phyloP scores from a whole-genome alignment of 2,888 invertebrate genomes.

The Tanypteryx hageni region DNA sequence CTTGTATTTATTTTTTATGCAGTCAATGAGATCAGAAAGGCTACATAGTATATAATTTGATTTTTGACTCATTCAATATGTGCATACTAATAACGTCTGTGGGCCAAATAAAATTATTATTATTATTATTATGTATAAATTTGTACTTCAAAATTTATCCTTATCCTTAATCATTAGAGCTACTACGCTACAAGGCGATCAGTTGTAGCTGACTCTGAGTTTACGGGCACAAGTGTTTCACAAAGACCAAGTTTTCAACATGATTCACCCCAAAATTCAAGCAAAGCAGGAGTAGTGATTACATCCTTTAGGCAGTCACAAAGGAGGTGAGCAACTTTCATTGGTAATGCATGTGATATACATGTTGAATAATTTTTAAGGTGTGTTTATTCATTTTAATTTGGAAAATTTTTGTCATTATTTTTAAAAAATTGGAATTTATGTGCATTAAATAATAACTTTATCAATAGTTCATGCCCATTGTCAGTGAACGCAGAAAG shows the following conservation, averaged over 20 bases:
- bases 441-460: constrained; percentile 26
- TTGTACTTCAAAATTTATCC: constrained; percentile 64
- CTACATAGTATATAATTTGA: too few relatives aligned
- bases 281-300: constrained; percentile 92
- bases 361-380: constrained; percentile 15
- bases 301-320: constrained; percentile 93
- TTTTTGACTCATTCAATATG: too few relatives aligned
- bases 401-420: constrained; percentile 28
- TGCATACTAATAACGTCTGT: too few relatives aligned
- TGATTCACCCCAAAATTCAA: constrained; percentile 79
- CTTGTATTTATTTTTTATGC: too few relatives aligned
- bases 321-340: constrained; percentile 80
- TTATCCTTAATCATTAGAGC: constrained; percentile 72
- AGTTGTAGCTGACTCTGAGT: constrained; percentile 74
- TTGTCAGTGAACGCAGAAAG: constrained; percentile 15
- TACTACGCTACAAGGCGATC: constrained; percentile 76
- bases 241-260: constrained; percentile 81
- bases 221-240: constrained; percentile 74
- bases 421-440: constrained; percentile 32
- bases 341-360: not conserved
- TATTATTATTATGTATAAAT: not conserved
- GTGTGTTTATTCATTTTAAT: constrained; percentile 38
- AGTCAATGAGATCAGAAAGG: too few relatives aligned
- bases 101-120: too few relatives aligned
- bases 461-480: constrained; percentile 52